Evolutionary conservation across 2,888 invertebrate species (phyloP).

Genomic region (Punctoribates punctum): DNA sequence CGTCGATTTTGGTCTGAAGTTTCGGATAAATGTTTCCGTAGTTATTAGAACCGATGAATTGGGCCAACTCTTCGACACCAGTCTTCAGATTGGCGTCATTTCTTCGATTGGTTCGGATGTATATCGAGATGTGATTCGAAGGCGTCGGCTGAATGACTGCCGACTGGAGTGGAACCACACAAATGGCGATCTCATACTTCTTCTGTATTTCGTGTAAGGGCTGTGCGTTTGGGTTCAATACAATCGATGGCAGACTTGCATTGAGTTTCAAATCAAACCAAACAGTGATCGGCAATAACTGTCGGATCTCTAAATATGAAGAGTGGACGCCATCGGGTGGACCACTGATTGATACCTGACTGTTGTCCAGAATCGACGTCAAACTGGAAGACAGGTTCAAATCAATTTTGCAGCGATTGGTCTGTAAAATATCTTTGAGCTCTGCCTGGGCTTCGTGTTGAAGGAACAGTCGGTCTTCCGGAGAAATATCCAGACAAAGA

Average conservation of each 20-base stretch:
- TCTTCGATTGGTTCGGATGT: not conserved
- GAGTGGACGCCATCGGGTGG: not conserved
- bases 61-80: not conserved
- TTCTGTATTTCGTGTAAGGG: not conserved
- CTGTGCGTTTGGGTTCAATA: not conserved
- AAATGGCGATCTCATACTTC: not conserved
- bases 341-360: not conserved
- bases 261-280: slow-evolving; percentile 9
- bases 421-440: not conserved
- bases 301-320: not conserved
- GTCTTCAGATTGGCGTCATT: not conserved
- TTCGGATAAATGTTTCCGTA: not conserved
- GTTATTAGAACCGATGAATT: not conserved
- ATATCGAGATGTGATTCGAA: not conserved
- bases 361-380: not conserved
- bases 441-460: not conserved
- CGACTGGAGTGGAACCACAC: not conserved
- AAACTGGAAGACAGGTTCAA: not conserved
- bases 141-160: not conserved
- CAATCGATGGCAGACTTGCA: not conserved
- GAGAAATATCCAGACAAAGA: not conserved
- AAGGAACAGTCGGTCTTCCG: not conserved
- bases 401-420: not conserved
- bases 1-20: slow-evolving; percentile 2
- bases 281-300: not conserved